Conservation (phyloP, 2,888 invertebrate species). For the Miltochrista miniata region DNA sequence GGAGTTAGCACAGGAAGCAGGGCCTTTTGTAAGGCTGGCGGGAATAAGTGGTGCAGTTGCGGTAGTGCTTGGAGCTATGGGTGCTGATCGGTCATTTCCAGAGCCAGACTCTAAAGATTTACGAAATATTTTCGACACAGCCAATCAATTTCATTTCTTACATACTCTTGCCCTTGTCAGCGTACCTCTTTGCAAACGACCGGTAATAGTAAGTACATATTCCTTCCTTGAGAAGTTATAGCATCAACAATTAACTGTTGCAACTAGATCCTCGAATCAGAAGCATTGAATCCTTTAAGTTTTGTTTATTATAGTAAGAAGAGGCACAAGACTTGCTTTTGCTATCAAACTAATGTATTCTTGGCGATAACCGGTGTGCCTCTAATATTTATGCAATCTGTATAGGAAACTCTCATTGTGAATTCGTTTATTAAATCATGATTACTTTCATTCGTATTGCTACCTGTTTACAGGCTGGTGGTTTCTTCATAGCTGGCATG, state of each 20-base stretch:
- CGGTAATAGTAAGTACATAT: slow-evolving; percentile 89
- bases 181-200: slow-evolving; percentile 90
- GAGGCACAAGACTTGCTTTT: too few species aligned
- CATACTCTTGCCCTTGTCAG: slow-evolving; percentile 94
- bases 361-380: too few species aligned
- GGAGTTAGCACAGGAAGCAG: slow-evolving; percentile 84
- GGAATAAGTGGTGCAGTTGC: slow-evolving; percentile 95
- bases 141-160: slow-evolving; percentile 93
- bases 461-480: slow-evolving; percentile 88
- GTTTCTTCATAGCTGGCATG: slow-evolving; percentile 90
- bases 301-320: too few species aligned
- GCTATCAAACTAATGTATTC: too few species aligned
- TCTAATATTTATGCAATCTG: too few species aligned
- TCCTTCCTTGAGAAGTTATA: too few species aligned
- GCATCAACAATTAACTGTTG: too few species aligned
- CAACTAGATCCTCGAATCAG: too few species aligned
- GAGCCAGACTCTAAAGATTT: slow-evolving; percentile 86
- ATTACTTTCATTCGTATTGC: too few species aligned
- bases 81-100: slow-evolving; percentile 88
- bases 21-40: slow-evolving; percentile 89
- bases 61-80: slow-evolving; percentile 89
- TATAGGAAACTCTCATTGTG: too few species aligned
- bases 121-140: slow-evolving; percentile 92
- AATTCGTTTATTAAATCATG: too few species aligned
- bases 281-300: too few species aligned